Conservation (phyloP, 2,797 vertebrate genomes). For the Taenioides sp. region DNA sequence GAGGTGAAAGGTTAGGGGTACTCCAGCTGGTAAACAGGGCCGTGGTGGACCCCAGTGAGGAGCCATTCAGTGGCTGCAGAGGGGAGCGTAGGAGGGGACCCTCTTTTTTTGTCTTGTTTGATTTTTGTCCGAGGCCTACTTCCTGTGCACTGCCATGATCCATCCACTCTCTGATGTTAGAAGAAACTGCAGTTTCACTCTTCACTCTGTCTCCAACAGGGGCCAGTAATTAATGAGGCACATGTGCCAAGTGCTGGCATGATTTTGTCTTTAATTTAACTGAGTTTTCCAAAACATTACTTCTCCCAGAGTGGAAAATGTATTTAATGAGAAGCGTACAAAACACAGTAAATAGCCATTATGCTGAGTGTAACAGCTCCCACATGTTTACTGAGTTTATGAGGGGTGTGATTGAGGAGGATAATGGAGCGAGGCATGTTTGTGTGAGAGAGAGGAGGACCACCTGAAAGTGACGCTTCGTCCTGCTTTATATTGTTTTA, state of each 20-base stretch:
- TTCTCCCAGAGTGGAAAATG: slow-evolving; percentile 80
- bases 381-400: slow-evolving; percentile 82
- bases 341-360: slow-evolving; percentile 83
- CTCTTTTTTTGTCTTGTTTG: slow-evolving; percentile 38
- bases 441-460: slow-evolving; percentile 26
- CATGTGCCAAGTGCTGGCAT: slow-evolving; percentile 70
- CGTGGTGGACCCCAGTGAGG: slow-evolving; percentile 68
- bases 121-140: slow-evolving; percentile 28
- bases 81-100: slow-evolving; percentile 32
- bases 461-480: slow-evolving; percentile 38
- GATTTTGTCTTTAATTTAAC: slow-evolving; percentile 67
- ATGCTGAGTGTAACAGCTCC: slow-evolving; percentile 76
- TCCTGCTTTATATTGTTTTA: slow-evolving; percentile 34
- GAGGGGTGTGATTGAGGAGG: slow-evolving; percentile 71
- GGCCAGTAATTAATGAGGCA: slow-evolving; percentile 55
- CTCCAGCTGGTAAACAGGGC: slow-evolving; percentile 81
- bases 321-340: slow-evolving; percentile 78
- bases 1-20: slow-evolving; percentile 74
- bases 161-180: slow-evolving; percentile 26
- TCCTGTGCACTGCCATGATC: slow-evolving; percentile 26
- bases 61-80: slow-evolving; percentile 68
- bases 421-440: slow-evolving; percentile 46
- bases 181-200: slow-evolving; percentile 25
- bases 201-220: slow-evolving; percentile 31
- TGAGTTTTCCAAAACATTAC: slow-evolving; percentile 80